Percentiles rank a stretch among this genome's conserved stretches.
These are phyloP conservation scores for Phymastichus coffea DNA, from an alignment of 1,140 invertebrate species.

Conservation along the genomic window DNA sequence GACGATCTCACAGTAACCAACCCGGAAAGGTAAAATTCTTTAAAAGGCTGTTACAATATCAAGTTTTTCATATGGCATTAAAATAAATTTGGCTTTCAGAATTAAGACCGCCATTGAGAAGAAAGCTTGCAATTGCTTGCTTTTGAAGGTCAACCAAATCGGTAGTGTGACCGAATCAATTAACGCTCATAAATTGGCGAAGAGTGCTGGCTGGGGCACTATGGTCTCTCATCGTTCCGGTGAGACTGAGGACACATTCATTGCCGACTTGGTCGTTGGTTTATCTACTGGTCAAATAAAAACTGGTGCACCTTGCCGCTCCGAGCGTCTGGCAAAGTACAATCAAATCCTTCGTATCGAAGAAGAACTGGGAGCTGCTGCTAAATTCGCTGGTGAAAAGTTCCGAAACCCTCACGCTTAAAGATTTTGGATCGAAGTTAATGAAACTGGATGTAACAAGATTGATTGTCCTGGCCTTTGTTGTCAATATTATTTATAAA, in stretches of 20 bases:
- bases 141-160: constrained; percentile 99
- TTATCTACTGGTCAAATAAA: constrained; percentile 98
- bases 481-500: constrained; percentile 9
- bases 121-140: constrained; percentile 95
- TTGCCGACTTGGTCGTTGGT: constrained; percentile 97
- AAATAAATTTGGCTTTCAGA: constrained; percentile 48
- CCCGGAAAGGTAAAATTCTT: constrained; percentile 55
- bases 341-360: constrained; percentile 99
- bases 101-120: constrained; percentile 96
- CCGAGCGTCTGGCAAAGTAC: constrained; percentile 97
- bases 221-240: constrained; percentile 99
- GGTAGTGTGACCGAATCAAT: constrained; percentile 97
- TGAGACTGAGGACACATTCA: constrained; percentile 99
- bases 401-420: constrained; percentile 78
- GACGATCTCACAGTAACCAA: constrained; percentile 97
- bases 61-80: not conserved
- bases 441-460: not conserved
- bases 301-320: constrained; percentile 97
- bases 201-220: constrained; percentile 93
- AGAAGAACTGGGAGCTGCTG: constrained; percentile 88
- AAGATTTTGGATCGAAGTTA: constrained; percentile 9
- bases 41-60: not conserved
- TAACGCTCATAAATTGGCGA: constrained; percentile 89
- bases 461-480: not conserved
- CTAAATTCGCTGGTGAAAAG: constrained; percentile 92